A percentile compares a stretch with the other conserved stretches of the same genome.
phyloP scores from a whole-genome alignment of 2,113 vertebrate species.

The Nymphicus hollandicus region DNA sequence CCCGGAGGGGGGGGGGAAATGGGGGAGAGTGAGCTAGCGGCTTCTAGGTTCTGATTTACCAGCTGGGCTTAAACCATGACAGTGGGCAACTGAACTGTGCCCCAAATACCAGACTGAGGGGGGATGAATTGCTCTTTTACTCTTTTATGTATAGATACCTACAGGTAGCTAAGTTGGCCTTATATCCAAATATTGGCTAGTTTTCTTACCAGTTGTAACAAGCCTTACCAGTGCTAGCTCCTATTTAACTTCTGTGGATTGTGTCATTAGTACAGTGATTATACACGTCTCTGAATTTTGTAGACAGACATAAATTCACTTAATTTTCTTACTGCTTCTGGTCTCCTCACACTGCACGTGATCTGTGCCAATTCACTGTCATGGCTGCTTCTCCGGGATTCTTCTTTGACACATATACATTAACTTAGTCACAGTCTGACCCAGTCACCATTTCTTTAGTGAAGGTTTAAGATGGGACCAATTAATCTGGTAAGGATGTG shows the following conservation, averaged over 20 bases:
- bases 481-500: neutral
- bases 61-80: neutral
- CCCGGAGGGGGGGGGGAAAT: neutral
- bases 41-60: neutral
- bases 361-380: neutral
- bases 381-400: neutral
- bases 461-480: neutral
- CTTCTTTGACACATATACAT: neutral
- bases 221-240: neutral
- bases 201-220: neutral
- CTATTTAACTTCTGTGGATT: neutral
- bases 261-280: neutral
- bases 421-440: neutral
- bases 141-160: neutral
- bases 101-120: neutral
- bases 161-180: neutral
- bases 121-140: neutral
- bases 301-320: neutral
- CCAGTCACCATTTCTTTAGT: neutral
- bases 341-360: neutral
- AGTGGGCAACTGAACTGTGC: neutral
- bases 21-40: neutral
- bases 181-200: neutral
- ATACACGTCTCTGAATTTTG: neutral
- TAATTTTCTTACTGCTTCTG: neutral